phyloP scores from a whole-genome alignment of 2,888 invertebrate species.

The Leucoptera coffeella region DNA sequence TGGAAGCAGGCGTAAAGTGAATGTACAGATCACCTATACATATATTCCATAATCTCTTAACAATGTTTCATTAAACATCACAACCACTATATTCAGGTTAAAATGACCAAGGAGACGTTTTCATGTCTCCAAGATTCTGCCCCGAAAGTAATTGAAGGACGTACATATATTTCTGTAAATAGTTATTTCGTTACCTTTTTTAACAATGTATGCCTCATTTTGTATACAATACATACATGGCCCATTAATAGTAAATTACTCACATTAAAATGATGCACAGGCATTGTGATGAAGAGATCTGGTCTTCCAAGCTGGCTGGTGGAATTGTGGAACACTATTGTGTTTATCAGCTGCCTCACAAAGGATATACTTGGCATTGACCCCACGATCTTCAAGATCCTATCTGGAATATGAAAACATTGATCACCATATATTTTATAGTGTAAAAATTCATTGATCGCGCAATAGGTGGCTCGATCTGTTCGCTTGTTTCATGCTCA shows the following conservation, averaged over 20 bases:
- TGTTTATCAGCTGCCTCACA: conserved; percentile 57
- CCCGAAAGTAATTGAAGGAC: background rate
- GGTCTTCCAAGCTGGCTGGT: conserved; percentile 53
- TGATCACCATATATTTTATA: background rate
- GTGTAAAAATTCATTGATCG: conserved; percentile 2
- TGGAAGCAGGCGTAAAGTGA: no score
- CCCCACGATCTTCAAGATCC: conserved; percentile 54
- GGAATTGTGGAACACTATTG: conserved; percentile 52
- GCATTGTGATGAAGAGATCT: conserved; percentile 57
- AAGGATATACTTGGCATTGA: conserved; percentile 50
- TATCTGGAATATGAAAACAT: conserved; percentile 23
- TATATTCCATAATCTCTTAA: no score
- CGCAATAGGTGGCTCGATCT: no score
- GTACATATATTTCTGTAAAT: background rate
- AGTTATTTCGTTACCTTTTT: no score
- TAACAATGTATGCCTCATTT: background rate
- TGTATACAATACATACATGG: background rate
- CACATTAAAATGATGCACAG: conserved; percentile 58
- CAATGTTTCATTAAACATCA: no score
- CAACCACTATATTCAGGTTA: conserved; percentile 1
- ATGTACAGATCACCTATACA: no score
- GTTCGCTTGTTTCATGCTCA: no score
- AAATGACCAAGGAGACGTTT: no score
- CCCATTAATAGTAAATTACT: conserved; percentile 9
- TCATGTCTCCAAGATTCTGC: no score